Evolutionary conservation across 2,113 vertebrate genomes (phyloP), one percentile per base, ranked within the genome.

Genomic region (Macaca nemestrina): DNA sequence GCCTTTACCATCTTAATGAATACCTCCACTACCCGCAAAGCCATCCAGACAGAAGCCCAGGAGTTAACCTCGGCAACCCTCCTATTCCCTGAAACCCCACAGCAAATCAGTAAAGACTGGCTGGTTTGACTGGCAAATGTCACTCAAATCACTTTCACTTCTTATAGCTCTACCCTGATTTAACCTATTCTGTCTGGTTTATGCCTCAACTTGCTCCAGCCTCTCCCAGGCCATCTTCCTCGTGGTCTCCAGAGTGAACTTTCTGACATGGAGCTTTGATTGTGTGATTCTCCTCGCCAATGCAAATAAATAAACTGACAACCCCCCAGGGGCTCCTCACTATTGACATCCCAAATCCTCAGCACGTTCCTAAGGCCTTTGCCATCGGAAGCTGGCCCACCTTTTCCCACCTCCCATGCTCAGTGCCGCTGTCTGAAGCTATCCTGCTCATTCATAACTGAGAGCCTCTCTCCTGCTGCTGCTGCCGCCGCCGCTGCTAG

Each of bases 351-450:
- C 38, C 70, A 52, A 90, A n/a, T 14, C 75, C 82, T 72, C 64
- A 23, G 81, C 43, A 10, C 0, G 4, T 23, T 16, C 48, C 6
- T 12, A 6, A 48, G 18, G 32, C 55, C 45, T n/a, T 45, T 30
- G 48, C 52, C 5, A 2, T n/a, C 25, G 17, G 23, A 12, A 75
- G 64, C 43, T 4, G 22, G 40, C 57, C 64, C 3, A 6, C 0
- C 0, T 20, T 27, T 3, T 10, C 80, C 12, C 13, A 52, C 3
- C 12, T 52, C 43, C 20, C 61, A 25, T 0, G 1, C 45, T 18
- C 50, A 22, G 27, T 0, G 25, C n/a, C 0, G 0, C 10, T 8
- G 35, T 22, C 59, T n/a, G 57, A 32, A 59, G 38, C n/a, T 11
- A 13, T 64, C 57, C 35, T 73, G 59, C 20, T 43, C 27, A 1